Evolutionary conservation across 2,888 invertebrate species (phyloP), one percentile per base, ranked within the genome.

Genomic region (Opisthograptis luteolata): DNA sequence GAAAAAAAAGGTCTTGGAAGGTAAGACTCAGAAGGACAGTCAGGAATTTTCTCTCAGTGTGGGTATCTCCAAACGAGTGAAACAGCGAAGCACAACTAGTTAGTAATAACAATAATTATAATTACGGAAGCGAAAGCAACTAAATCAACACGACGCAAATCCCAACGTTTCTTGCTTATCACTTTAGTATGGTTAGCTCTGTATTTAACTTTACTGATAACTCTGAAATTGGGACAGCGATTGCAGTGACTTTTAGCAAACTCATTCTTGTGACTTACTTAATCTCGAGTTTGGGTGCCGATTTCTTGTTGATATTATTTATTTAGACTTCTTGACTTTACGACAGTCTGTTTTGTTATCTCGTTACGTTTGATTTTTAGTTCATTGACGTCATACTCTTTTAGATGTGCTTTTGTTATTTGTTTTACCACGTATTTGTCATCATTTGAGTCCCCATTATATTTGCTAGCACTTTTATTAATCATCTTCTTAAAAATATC

Each of bases 141-240:
- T 39, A 27, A 17, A 8, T 35, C 9, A 41, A 36, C 9, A 17
- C 48, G 51, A 34, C 36, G 60, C 52, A 64, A 66, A 70, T 64
- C 62, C 60, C 43, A 58, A 65, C 66, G 61, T 54, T 64, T 67
- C 58, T 64, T 15, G 31, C 67, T 74, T 79, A 73, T 70, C 73
- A 73, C 61, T 39, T 57, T 55, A 66, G 67, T 70, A 64, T 62
- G 63, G 70, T 72, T 76, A 64, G 71, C 69, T 63, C 69, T 68
- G 77, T 83, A 79, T 84, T 84, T 84, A 73, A 76, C 77, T 79
- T 78, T 53, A 48, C 70, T 80, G 84, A 87, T 86, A 86, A 84
- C 73, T 70, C 65, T 28, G 60, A 77, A 87, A 84, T 84, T 85
- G 72, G 85, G 80, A 65, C 85, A 82, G 66, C 78, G 80, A 83